Evolutionary conservation across 2,797 vertebrate genomes (phyloP).

Genomic region (Myotis findleyi): DNA sequence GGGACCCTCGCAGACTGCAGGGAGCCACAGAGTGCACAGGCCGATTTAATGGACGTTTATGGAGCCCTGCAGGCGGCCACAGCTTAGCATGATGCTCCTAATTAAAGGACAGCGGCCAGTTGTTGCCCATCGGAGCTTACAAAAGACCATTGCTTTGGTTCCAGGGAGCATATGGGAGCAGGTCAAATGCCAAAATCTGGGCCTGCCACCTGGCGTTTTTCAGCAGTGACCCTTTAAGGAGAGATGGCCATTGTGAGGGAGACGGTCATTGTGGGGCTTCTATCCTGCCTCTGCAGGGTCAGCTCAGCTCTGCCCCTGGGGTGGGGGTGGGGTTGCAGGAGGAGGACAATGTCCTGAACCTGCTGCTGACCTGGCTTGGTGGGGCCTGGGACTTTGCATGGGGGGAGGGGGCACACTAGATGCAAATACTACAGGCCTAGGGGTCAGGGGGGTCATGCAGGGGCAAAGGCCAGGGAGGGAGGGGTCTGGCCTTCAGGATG

Average conservation of each 20-base stretch:
- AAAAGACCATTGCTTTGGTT: background rate
- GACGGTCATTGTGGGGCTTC: fast-evolving
- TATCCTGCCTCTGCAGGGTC: background rate
- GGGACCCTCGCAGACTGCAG: background rate
- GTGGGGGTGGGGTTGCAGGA: background rate
- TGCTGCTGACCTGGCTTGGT: background rate
- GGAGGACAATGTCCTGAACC: background rate
- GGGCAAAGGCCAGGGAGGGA: background rate
- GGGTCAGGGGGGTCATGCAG: background rate
- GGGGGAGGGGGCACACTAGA: fast-evolving
- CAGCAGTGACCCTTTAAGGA: background rate
- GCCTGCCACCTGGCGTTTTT: background rate
- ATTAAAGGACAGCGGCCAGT: conserved; percentile 8
- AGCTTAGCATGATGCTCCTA: background rate
- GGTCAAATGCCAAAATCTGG: background rate
- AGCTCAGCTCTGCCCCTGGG: background rate
- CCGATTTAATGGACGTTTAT: background rate
- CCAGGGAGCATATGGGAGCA: background rate
- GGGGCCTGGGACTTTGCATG: fast-evolving
- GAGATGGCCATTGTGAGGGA: background rate
- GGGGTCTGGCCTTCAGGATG: background rate
- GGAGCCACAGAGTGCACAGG: background rate
- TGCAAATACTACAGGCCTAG: background rate
- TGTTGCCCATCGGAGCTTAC: background rate
- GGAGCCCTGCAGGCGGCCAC: background rate